Evolutionary conservation across 2,888 invertebrate genomes (phyloP).

Genomic region (Meandrusa payeni): DNA sequence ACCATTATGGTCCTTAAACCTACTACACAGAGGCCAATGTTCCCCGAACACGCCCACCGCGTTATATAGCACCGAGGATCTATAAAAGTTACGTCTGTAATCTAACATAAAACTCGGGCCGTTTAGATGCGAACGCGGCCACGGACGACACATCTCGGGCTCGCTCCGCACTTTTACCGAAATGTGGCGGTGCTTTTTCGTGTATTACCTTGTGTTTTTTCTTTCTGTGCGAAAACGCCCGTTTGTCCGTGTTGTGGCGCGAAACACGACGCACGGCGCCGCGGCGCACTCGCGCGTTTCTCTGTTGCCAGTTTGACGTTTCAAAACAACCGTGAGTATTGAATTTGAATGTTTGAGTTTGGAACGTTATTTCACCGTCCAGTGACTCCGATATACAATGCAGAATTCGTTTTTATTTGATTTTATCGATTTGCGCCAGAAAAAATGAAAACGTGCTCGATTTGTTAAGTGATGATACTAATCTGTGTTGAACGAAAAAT

Average conservation of each 20-base stretch:
- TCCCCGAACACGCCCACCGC: conserved; percentile 69
- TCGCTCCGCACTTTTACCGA: conserved; percentile 80
- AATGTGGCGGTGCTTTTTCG: conserved; percentile 72
- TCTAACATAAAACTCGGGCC: conserved; percentile 82
- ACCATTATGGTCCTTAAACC: conserved; percentile 61
- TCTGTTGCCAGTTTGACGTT: conserved; percentile 57
- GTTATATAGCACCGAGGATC: conserved; percentile 82
- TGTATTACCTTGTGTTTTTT: conserved; percentile 64
- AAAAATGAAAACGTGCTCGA: no score
- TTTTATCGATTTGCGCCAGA: no score
- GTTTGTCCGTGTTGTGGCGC: conserved; percentile 52
- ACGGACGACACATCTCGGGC: conserved; percentile 78
- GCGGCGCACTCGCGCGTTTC: conserved; percentile 51
- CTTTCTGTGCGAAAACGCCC: conserved; percentile 56
- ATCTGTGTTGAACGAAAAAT: no score
- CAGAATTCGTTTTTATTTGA: no score
- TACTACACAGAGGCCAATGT: conserved; percentile 60
- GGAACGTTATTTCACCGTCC: conserved; percentile 32
- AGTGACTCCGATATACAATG: no score
- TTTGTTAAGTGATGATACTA: no score
- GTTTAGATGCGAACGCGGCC: conserved; percentile 81
- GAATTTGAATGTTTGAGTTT: conserved; percentile 54
- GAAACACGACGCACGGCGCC: conserved; percentile 55
- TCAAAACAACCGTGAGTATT: conserved; percentile 59
- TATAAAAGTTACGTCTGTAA: conserved; percentile 82